These are phyloP conservation scores for Acanthosepion lycidas DNA, from an alignment of 2,888 invertebrate genomes.

Conservation along the genomic window DNA sequence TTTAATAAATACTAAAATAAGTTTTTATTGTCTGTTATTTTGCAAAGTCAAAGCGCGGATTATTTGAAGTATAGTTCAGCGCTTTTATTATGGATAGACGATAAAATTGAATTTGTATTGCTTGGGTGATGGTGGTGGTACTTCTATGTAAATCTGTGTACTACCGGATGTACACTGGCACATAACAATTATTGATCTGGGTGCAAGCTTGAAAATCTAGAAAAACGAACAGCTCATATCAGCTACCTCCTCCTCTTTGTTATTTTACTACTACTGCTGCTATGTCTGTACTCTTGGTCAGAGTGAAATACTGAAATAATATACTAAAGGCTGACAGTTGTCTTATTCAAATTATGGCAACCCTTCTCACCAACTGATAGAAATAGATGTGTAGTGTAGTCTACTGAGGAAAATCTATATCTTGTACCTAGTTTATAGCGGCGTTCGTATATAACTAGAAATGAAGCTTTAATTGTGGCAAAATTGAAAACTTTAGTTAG, in stretches of 20 bases:
- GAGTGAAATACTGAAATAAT: neutral
- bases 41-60: too few relatives aligned
- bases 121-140: neutral
- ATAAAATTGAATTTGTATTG: neutral
- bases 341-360: neutral
- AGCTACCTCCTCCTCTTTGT: neutral
- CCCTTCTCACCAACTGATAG: neutral
- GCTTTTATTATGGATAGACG: neutral
- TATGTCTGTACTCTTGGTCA: neutral
- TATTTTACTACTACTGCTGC: neutral
- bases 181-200: neutral
- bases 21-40: too few relatives aligned
- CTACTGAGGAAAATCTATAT: too few relatives aligned
- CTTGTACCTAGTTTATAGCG: too few relatives aligned
- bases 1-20: too few relatives aligned
- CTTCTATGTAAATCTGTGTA: too few relatives aligned
- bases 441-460: too few relatives aligned
- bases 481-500: too few relatives aligned
- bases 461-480: too few relatives aligned
- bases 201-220: constrained; percentile 10
- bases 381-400: too few relatives aligned
- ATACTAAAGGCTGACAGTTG: neutral
- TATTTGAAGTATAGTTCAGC: too few relatives aligned
- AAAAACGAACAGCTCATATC: constrained; percentile 1
- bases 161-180: neutral